phyloP scores from a whole-genome alignment of 2,113 vertebrate genomes.

The Prionailurus viverrinus region DNA sequence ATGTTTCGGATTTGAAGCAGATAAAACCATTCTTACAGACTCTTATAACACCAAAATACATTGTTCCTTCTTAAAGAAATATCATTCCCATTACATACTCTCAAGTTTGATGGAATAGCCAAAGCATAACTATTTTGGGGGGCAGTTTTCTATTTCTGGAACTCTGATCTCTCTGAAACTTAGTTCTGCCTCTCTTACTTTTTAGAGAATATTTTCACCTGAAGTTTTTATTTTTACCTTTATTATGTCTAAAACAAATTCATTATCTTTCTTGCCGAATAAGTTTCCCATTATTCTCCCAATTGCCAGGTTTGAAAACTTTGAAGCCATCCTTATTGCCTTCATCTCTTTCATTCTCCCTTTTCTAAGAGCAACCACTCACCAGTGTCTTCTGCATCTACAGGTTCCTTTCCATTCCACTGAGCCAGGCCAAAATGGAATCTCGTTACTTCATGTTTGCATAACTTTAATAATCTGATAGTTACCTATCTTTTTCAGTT shows the following conservation, averaged over 20 bases:
- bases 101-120: not conserved
- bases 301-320: not conserved
- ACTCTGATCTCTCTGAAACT: constrained; percentile 32
- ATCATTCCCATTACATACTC: not conserved
- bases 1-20: not conserved
- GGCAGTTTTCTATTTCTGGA: constrained; percentile 51
- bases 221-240: constrained; percentile 38
- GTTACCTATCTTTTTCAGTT: constrained; percentile 15
- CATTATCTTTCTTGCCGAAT: not conserved
- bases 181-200: not conserved
- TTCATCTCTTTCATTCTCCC: not conserved
- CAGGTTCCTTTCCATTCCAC: not conserved
- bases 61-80: constrained; percentile 22
- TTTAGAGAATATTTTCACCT: constrained; percentile 22
- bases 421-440: not conserved
- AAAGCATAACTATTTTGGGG: constrained; percentile 48
- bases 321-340: not conserved
- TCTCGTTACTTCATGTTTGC: not conserved
- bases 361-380: not conserved
- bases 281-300: not conserved
- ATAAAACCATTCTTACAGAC: constrained; percentile 1
- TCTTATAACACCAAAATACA: not conserved
- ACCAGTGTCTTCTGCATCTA: not conserved
- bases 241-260: not conserved
- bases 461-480: not conserved